Evolutionary conservation across 1,140 invertebrate genomes (phyloP), one percentile per base, ranked within the genome.

Genomic region (Helicoverpa zea): DNA sequence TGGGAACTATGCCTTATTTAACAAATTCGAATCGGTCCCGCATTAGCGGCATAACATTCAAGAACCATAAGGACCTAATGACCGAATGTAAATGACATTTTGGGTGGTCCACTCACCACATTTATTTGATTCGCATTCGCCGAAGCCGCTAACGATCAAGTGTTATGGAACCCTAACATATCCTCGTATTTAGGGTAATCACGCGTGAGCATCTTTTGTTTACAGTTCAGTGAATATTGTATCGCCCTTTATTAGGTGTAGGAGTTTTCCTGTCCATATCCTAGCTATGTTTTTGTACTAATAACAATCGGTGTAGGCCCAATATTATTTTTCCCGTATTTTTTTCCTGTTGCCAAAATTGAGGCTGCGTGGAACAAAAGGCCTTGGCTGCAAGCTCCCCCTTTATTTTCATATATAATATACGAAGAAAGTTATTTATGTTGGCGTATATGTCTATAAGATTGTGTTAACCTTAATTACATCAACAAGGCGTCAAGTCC

Each of bases 201-300:
- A 64, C 43, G 75, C 75, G 75, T 77, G 61, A 66, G 75, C 61
- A 35, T 77, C 75, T 77, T 77, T 77, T 56, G 49, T 77, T 77
- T 56, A 30, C 75, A 66, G 61, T 61, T 64, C 75, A 77, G 12
- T 77, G 75, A 77, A 47, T 77, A 64, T 77, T 77, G 49, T 77
- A 75, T 75, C 43, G 59, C 75, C 75, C 75, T 52, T 77, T 64
- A 66, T 77, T 77, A 66, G 49, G 49, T 66, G 49, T 64, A 49
- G n/a, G 74, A 64, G 75, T 77, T 77, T 77, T 54, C 61, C 75
- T 66, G 23, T 77, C 49, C 61, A 43, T 61, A 63, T 51, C 59
- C 35, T 29, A 47, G 13, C 52, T 30, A 72, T 58, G 23, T 58
- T 58, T 73, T 72, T 30, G 13, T 18, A 54, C 13, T 70, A 70